phyloP scores from a whole-genome alignment of 2,888 invertebrate genomes.

The Drosophila tripunctata region DNA sequence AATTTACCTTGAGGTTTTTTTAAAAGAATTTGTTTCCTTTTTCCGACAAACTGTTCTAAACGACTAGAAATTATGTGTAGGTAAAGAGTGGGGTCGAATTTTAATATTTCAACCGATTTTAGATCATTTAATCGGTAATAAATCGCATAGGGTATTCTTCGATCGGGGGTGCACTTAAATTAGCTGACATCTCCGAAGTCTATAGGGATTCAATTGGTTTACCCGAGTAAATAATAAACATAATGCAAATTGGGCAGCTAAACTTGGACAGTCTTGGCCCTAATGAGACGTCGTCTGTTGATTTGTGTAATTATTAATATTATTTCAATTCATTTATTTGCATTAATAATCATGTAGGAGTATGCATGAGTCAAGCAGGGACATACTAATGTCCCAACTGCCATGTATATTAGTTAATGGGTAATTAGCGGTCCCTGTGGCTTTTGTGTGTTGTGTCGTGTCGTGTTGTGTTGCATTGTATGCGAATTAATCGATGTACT shows the following conservation, averaged over 20 bases:
- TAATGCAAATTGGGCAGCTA: slow-evolving; percentile 11
- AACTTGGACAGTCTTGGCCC: slow-evolving; percentile 13
- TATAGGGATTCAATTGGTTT: background rate
- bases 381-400: background rate
- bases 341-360: slow-evolving; percentile 32
- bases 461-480: background rate
- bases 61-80: too few relatives aligned
- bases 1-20: too few relatives aligned
- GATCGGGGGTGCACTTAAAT: too few relatives aligned
- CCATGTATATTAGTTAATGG: background rate
- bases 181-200: background rate
- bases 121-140: background rate
- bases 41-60: too few relatives aligned
- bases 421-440: slow-evolving; percentile 13
- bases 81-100: too few relatives aligned
- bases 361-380: background rate
- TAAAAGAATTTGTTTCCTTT: too few relatives aligned
- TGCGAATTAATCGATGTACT: slow-evolving; percentile 6
- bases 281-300: slow-evolving; percentile 36
- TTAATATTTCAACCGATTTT: too few relatives aligned
- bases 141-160: too few relatives aligned
- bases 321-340: slow-evolving; percentile 44
- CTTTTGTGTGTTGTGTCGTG: background rate
- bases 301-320: slow-evolving; percentile 46
- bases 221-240: slow-evolving; percentile 8